A percentile compares a stretch with the other conserved stretches of the same genome.
These are phyloP conservation scores for Cotesia glomerata DNA, from an alignment of 1,140 invertebrate genomes.

Conservation along the genomic window DNA sequence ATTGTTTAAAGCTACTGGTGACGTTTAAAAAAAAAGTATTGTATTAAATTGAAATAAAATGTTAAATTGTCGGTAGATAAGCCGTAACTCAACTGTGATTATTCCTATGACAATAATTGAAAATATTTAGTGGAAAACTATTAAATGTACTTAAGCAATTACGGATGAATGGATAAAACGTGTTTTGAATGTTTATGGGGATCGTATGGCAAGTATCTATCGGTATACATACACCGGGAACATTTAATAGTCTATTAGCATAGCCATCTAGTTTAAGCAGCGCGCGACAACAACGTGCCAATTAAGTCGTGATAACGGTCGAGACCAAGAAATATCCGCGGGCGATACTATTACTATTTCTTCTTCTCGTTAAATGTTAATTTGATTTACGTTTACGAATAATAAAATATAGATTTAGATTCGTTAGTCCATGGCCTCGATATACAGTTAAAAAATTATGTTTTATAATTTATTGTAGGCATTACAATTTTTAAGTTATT, in stretches of 20 bases:
- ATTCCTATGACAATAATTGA: background rate
- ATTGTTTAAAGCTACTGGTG: background rate
- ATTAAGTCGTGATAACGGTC: slow-evolving; percentile 32
- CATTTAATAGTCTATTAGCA: slow-evolving; percentile 36
- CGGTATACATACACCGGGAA: slow-evolving; percentile 13
- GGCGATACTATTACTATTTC: background rate
- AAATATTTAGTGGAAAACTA: background rate
- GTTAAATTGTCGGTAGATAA: too few species aligned
- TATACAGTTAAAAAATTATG: background rate
- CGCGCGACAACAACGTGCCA: slow-evolving; percentile 24
- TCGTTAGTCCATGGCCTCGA: background rate
- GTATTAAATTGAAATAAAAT: background rate
- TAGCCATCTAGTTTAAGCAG: slow-evolving; percentile 29
- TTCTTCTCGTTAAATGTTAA: slow-evolving; percentile 15
- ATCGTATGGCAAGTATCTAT: too few species aligned
- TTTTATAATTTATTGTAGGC: background rate
- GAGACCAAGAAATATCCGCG: background rate
- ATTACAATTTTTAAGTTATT: background rate
- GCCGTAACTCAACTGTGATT: too few species aligned
- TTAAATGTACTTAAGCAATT: slow-evolving; percentile 23
- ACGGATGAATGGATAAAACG: slow-evolving; percentile 26
- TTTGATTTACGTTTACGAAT: slow-evolving; percentile 5
- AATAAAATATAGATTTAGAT: slow-evolving; percentile 18
- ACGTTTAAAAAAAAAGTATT: background rate
- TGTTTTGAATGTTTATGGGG: slow-evolving; percentile 21